Conservation (phyloP, 2,113 vertebrate genomes). For the Sander vitreus region DNA sequence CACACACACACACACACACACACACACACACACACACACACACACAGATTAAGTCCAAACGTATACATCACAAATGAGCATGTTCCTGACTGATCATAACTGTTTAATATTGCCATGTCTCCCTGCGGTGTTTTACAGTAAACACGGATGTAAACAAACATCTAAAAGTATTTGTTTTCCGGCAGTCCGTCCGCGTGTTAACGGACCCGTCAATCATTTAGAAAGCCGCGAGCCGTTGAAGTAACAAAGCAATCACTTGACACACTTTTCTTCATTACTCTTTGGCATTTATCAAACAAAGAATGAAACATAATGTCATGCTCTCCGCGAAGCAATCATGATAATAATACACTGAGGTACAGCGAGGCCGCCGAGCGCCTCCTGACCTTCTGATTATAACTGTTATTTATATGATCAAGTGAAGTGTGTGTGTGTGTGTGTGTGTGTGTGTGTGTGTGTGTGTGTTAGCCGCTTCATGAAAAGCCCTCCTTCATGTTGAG, state of each 20-base stretch:
- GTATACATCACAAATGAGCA: neutral
- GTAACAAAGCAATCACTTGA: constrained; percentile 45
- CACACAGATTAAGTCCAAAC: too few species aligned
- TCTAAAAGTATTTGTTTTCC: neutral
- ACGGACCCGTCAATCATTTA: constrained; percentile 8
- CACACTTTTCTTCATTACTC: constrained; percentile 38
- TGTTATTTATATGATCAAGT: constrained; percentile 51
- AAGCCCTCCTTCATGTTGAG: constrained; percentile 19
- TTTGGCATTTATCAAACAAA: constrained; percentile 59
- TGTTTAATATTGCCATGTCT: too few species aligned
- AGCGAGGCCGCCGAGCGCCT: too few species aligned
- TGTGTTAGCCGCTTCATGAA: neutral
- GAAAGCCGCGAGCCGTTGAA: neutral
- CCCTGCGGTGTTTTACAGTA: neutral
- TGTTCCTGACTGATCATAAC: neutral
- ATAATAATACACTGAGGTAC: constrained; percentile 37
- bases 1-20: too few species aligned
- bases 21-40: too few species aligned
- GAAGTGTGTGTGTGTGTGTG: constrained; percentile 29
- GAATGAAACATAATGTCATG: constrained; percentile 41
- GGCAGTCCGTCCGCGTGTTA: neutral
- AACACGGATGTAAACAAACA: neutral
- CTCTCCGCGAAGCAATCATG: constrained; percentile 38
- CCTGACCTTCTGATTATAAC: constrained; percentile 45
- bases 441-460: too few species aligned